Base-by-base conservation (phyloP, 1,140 invertebrate genomes). In the Battus philenor region DNA sequence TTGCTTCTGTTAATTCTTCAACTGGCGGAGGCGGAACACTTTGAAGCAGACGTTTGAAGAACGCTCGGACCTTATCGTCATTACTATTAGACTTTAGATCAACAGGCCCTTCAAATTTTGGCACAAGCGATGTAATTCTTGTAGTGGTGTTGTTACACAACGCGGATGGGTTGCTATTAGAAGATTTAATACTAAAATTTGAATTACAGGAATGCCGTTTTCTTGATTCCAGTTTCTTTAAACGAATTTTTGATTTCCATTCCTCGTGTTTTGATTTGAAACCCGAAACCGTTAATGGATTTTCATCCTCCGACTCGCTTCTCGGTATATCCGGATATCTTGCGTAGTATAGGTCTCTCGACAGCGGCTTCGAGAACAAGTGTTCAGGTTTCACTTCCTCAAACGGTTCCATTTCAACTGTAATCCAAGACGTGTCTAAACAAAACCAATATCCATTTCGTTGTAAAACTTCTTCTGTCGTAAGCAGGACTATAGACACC, bases 301-400 rank as follows among this genome's bases (percentile, higher is more conserved):
- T 72, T 41, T 82, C 79, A 10, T 82, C 81, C 48, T 86, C 80
- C 0, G 81, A 81, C 46, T 82, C 80, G 50, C 83, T 85, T 52
- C 80, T 61, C 1, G 71, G 68, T 50, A 84, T 84, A 20, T 84
- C 78, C 2, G 83, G 83, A 54, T 59, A 72, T 24, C 71, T 80
- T 1, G 72, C 50, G 32, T 86, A 86, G 30, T 86, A 86, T 11
- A 68, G 38, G 27, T 83, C 79, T 49, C 71, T 69, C 5, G 78
- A 62, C 0, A 82, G 53, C 0, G 80, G 82, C 46, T 82, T 83
- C 1, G 52, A 41, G 45, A 62, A 84, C 16, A 67, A 30, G 32
- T 81, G 68, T 44, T 85, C 77, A 0, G 59, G 64, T 53, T 69
- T 71, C 0, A 85, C 59, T 30, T 85, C 81, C 49, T 81, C 75